Percentiles rank a stretch among this genome's conserved stretches.
These are phyloP conservation scores for Chymomyza amoena DNA, from an alignment of 2,888 invertebrate genomes.

Conservation along the genomic window DNA sequence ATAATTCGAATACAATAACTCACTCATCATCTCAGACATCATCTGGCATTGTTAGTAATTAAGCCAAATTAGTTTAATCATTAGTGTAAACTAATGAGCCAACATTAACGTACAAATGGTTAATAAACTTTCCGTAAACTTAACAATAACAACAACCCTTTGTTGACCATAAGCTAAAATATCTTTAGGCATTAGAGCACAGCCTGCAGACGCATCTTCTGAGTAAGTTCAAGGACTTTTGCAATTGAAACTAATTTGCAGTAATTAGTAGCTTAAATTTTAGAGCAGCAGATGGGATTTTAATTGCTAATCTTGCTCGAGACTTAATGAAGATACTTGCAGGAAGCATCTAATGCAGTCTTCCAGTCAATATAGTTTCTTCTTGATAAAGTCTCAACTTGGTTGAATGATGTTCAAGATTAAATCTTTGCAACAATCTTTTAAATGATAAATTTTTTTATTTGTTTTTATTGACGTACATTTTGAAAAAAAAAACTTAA, in stretches of 20 bases:
- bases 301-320: neutral
- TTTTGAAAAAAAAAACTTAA: too few relatives aligned
- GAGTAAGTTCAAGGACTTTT: neutral
- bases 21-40: slow-evolving; percentile 9
- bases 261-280: neutral
- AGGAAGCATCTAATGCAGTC: too few relatives aligned
- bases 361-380: too few relatives aligned
- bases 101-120: neutral
- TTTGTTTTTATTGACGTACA: too few relatives aligned
- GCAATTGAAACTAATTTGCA: neutral
- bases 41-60: slow-evolving; percentile 47
- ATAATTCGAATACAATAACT: slow-evolving; percentile 4
- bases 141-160: slow-evolving; percentile 1
- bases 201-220: neutral
- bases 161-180: neutral
- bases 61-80: slow-evolving; percentile 56
- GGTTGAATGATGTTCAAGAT: too few relatives aligned
- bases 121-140: neutral
- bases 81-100: slow-evolving; percentile 28
- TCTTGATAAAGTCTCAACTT: too few relatives aligned
- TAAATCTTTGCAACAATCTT: too few relatives aligned
- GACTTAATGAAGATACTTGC: too few relatives aligned
- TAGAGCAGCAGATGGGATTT: neutral
- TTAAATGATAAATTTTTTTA: too few relatives aligned
- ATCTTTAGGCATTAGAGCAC: neutral